These are phyloP conservation scores for Ceriagrion tenellum DNA, from an alignment of 2,888 invertebrate species.

Conservation along the genomic window DNA sequence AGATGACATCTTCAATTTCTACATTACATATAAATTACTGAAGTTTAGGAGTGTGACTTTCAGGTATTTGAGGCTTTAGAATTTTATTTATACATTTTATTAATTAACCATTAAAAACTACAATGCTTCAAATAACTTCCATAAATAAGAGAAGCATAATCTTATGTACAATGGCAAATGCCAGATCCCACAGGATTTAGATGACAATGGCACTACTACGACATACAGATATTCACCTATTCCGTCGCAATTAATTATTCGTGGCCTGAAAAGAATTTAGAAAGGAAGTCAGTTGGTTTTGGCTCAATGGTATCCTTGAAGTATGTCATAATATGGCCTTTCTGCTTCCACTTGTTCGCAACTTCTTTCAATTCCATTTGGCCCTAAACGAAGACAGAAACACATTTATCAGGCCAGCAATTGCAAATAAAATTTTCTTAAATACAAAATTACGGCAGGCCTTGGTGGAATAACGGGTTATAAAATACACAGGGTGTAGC, in stretches of 20 bases:
- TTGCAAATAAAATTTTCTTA: too few species aligned
- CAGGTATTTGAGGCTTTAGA: neutral
- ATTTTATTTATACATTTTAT: neutral
- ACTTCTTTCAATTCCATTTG: constrained; percentile 97
- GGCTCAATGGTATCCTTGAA: constrained; percentile 92
- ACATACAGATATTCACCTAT: neutral
- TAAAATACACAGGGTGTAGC: too few species aligned
- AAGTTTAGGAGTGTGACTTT: too few species aligned
- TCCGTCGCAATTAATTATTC: constrained; percentile 76
- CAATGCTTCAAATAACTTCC: neutral
- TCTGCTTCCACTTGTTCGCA: constrained; percentile 93
- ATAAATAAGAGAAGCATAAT: neutral
- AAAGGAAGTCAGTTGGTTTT: constrained; percentile 94
- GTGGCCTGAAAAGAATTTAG: constrained; percentile 90
- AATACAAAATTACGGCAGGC: too few species aligned
- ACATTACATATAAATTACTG: too few species aligned
- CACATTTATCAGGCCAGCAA: too few species aligned
- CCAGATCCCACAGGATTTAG: neutral
- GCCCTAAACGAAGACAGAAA: constrained; percentile 82
- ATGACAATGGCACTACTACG: neutral
- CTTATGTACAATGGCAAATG: neutral
- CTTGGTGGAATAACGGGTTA: neutral
- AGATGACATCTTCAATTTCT: too few species aligned
- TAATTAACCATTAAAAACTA: neutral
- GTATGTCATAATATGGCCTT: constrained; percentile 91